Conservation (phyloP, 1,140 invertebrate species). For the Ctenoplectra terminalis region DNA sequence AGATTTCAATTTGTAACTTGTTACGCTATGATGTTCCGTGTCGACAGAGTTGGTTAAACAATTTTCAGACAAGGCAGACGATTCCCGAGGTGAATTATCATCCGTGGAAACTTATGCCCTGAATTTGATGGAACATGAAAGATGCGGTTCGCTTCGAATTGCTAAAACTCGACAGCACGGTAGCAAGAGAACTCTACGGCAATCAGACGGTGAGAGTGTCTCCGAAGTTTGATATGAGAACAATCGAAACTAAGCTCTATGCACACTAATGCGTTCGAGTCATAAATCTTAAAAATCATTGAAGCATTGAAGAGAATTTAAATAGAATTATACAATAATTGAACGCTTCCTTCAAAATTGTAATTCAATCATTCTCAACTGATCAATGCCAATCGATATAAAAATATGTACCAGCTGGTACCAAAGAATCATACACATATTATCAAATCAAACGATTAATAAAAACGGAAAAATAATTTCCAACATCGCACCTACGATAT, state of each 20-base stretch:
- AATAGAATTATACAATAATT: no score
- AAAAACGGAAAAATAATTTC: no score
- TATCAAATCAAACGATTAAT: no score
- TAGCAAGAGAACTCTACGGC: not conserved
- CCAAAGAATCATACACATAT: no score
- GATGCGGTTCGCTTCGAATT: conserved; percentile 16
- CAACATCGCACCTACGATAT: no score
- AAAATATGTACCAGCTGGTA: no score
- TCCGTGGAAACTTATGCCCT: not conserved
- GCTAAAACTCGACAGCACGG: not conserved
- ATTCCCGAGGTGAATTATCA: conserved; percentile 12
- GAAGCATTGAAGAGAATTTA: no score
- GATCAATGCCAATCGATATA: no score
- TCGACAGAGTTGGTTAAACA: not conserved
- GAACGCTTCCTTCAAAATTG: no score
- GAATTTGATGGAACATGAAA: conserved; percentile 15
- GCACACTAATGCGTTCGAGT: no score
- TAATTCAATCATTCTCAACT: no score
- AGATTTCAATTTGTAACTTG: not conserved
- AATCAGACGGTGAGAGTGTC: not conserved
- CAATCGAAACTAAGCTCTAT: not conserved
- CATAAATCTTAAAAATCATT: no score
- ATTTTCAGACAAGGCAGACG: not conserved
- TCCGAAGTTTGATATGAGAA: not conserved
- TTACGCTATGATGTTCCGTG: not conserved